A percentile compares a stretch with the other conserved stretches of the same genome.
Conservation (phyloP, 2,113 vertebrate genomes). For the Rhinolophus ferrumequinum region DNA sequence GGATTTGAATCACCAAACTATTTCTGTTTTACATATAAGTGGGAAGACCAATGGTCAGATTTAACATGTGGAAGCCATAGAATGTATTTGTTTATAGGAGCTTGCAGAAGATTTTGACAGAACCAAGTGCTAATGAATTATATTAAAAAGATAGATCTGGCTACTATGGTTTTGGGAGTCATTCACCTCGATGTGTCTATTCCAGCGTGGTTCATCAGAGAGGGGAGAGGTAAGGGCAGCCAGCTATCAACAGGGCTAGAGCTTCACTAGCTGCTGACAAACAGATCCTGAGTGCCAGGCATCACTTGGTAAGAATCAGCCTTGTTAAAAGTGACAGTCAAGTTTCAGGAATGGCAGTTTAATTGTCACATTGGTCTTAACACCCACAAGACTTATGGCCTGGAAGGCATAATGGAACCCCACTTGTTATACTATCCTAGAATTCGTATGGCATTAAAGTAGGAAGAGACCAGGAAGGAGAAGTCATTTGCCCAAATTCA, state of each 20-base stretch:
- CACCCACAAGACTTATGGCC: neutral
- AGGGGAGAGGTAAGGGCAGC: neutral
- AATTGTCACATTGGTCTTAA: slow-evolving; percentile 2
- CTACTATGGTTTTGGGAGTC: neutral
- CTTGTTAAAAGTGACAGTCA: slow-evolving; percentile 57
- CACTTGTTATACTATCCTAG: neutral
- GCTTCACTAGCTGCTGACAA: slow-evolving; percentile 41
- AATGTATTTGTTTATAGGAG: neutral
- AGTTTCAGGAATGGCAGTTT: slow-evolving; percentile 58
- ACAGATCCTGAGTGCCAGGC: neutral
- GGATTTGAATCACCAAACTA: neutral
- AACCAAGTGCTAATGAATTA: neutral
- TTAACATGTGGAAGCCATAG: neutral
- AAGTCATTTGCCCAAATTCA: slow-evolving; percentile 13
- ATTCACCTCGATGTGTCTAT: neutral
- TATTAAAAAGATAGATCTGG: neutral
- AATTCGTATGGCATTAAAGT: neutral
- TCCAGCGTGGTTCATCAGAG: neutral
- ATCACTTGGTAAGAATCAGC: slow-evolving; percentile 56
- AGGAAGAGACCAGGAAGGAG: neutral
- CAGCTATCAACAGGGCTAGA: neutral
- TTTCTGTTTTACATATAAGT: neutral
- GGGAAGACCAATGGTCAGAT: neutral
- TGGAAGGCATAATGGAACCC: neutral
- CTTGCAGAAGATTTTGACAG: neutral